Evolutionary conservation across 1,140 invertebrate genomes (phyloP), one percentile per base, ranked within the genome.

Genomic region (Chrysomallon squamiferum): DNA sequence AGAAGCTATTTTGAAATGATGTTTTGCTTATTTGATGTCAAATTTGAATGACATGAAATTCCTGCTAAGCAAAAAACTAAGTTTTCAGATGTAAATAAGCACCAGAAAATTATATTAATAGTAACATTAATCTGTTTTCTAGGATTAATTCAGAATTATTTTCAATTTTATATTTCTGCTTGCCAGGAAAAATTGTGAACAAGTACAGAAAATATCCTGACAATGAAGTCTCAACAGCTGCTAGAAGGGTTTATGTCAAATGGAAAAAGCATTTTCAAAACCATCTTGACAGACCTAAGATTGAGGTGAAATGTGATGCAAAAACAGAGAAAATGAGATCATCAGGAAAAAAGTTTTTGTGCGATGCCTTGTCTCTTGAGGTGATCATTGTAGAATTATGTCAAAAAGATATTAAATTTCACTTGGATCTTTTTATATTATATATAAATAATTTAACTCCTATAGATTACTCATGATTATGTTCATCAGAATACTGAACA

Each of bases 271-370:
- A 76, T 59, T 80, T 76, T 66, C 59, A 73, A 25, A 71, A 76
- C 13, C 68, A 74, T 32, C 45, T 67, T 25, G 69, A 76, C 6
- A 54, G 70, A 33, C 78, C 77, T 18, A 62, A 72, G 62, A 80
- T 82, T 49, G 80, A 82, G 66, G 80, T 82, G 11, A 80, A 72
- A 50, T 79, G 74, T 74, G 80, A 82, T 69, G 62, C 66, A 38
- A 80, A 77, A 52, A 74, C 77, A 54, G 75, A 82, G 50, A 73
- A 66, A 49, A 57, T 76, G 27, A 72, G 80, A 64, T 63, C 49
- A 2, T 64, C 68, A 52, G 80, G 73, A 3, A 71, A 68, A 47
- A 71, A 69, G 59, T 60, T 76, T 18, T 58, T 82, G 25, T 54
- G 69, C 15, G 74, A 75, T 3, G 73, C 75, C 20, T 47, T 82